These are phyloP conservation scores for Metellina segmentata DNA, from an alignment of 2,888 invertebrate species.

Conservation along the genomic window DNA sequence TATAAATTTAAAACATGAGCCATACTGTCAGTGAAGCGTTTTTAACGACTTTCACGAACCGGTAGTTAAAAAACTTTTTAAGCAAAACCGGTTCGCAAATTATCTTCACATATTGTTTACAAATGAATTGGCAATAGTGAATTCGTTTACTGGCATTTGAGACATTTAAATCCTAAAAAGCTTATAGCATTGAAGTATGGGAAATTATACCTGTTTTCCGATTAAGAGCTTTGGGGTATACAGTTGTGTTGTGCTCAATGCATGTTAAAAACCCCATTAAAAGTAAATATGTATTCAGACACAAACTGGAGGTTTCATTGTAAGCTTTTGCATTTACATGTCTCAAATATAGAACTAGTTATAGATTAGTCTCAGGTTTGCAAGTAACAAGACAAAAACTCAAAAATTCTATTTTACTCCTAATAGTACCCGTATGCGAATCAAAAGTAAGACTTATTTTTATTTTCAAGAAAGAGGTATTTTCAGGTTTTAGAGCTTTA, in stretches of 20 bases:
- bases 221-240: background rate
- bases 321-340: background rate
- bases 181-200: background rate
- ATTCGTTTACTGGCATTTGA: background rate
- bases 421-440: slow-evolving; percentile 67
- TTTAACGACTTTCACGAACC: slow-evolving; percentile 45
- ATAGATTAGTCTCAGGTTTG: background rate
- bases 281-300: background rate
- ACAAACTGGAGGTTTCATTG: background rate
- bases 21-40: slow-evolving; percentile 55
- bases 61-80: slow-evolving; percentile 32
- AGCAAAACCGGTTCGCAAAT: slow-evolving; percentile 3
- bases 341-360: background rate
- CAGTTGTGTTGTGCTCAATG: background rate
- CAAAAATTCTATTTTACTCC: slow-evolving; percentile 25
- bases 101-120: slow-evolving; percentile 26
- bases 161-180: background rate
- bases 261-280: background rate
- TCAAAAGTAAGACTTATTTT: slow-evolving; percentile 46
- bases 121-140: slow-evolving; percentile 12
- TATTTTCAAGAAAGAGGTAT: slow-evolving; percentile 68
- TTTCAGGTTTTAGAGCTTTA: slow-evolving; percentile 55
- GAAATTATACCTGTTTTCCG: background rate
- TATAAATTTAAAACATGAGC: slow-evolving; percentile 62
- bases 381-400: slow-evolving; percentile 16